A percentile compares a stretch with the other conserved stretches of the same genome.
phyloP scores from a whole-genome alignment of 2,888 invertebrate species.

The Metopia argyrocephala region DNA sequence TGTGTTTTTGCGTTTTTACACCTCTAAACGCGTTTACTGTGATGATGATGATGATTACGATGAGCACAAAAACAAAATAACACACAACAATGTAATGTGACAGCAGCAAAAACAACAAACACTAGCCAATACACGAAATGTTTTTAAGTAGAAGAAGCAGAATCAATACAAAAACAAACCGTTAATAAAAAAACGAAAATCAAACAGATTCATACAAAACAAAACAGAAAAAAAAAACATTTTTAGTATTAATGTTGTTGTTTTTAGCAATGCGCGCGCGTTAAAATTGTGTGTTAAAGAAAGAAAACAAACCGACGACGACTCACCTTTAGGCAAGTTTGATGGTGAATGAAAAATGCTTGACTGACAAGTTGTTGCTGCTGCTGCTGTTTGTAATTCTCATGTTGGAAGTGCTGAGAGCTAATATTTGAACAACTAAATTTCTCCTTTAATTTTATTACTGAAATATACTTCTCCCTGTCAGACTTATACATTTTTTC shows the following conservation, averaged over 20 bases:
- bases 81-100: slow-evolving; percentile 50
- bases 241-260: slow-evolving; percentile 22
- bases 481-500: background rate
- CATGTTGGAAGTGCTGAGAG: slow-evolving; percentile 52
- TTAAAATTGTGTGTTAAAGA: slow-evolving; percentile 27
- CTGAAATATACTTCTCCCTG: slow-evolving; percentile 6
- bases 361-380: slow-evolving; percentile 53
- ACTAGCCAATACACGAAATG: slow-evolving; percentile 24
- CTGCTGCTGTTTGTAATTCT: background rate
- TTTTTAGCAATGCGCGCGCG: slow-evolving; percentile 62
- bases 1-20: slow-evolving; percentile 17
- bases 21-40: slow-evolving; percentile 57
- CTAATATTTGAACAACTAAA: background rate
- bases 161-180: slow-evolving; percentile 12
- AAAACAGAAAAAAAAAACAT: slow-evolving; percentile 10
- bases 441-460: background rate
- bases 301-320: slow-evolving; percentile 29
- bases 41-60: slow-evolving; percentile 47
- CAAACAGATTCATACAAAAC: background rate
- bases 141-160: background rate
- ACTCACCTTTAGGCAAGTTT: slow-evolving; percentile 65
- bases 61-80: slow-evolving; percentile 39
- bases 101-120: slow-evolving; percentile 19
- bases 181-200: slow-evolving; percentile 17
- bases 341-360: slow-evolving; percentile 62